A percentile compares a stretch with the other conserved stretches of the same genome.
Evolutionary conservation across 2,113 vertebrate genomes (phyloP).

Genomic region (Merops nubicus): DNA sequence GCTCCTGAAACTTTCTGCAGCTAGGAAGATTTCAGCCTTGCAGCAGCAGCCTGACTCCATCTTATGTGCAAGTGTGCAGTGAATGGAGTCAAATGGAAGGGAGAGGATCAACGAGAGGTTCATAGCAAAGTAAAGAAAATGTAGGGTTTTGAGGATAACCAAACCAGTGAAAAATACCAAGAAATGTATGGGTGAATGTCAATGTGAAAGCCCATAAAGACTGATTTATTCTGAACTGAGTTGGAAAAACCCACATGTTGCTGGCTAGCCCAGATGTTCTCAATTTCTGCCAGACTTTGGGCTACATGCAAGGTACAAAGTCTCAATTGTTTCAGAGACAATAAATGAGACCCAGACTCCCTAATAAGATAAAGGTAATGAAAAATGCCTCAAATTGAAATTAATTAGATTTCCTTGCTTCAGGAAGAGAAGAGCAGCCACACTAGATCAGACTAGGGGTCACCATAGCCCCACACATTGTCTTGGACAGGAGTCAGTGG

Average conservation of each 20-base stretch:
- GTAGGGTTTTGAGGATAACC: not conserved
- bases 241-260: not conserved
- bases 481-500: not conserved
- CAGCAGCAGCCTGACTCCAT: not conserved
- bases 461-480: rapidly evolving
- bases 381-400: not conserved
- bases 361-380: not conserved
- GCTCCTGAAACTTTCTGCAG: not conserved
- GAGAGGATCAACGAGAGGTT: not conserved
- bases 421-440: not conserved
- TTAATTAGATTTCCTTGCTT: not conserved
- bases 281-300: not conserved
- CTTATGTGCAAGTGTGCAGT: not conserved
- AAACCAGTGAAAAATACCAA: not conserved
- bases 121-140: not conserved
- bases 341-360: not conserved
- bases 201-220: not conserved
- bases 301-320: not conserved
- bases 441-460: not conserved
- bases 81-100: not conserved
- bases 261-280: not conserved
- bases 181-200: not conserved
- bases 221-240: not conserved
- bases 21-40: not conserved
- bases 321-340: not conserved